Percentiles rank a stretch among this genome's conserved stretches.
phyloP scores from a whole-genome alignment of 2,888 invertebrate species.

The Drosophila neonasuta region DNA sequence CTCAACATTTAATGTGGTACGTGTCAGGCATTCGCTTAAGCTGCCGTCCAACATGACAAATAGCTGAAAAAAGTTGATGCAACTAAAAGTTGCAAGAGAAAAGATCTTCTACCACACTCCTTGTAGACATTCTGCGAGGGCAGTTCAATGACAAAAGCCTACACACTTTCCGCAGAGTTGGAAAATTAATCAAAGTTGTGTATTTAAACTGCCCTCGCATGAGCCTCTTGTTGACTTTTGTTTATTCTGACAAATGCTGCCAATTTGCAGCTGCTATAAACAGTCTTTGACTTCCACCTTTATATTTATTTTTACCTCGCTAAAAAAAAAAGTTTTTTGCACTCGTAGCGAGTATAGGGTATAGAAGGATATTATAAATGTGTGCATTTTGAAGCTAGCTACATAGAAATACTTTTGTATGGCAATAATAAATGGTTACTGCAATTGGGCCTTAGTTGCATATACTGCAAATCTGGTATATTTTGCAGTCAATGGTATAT shows the following conservation, averaged over 20 bases:
- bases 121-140: conserved; percentile 17
- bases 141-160: not conserved
- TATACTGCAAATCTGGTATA: too few species aligned
- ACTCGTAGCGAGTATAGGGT: too few species aligned
- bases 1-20: conserved; percentile 71
- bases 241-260: conserved; percentile 21
- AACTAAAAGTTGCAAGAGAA: conserved; percentile 37
- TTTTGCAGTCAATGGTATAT: too few species aligned
- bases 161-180: too few species aligned
- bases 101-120: conserved; percentile 12
- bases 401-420: too few species aligned
- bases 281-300: conserved; percentile 21
- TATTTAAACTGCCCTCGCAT: conserved; percentile 24
- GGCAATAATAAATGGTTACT: too few species aligned
- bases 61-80: conserved; percentile 42
- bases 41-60: conserved; percentile 65
- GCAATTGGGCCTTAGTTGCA: too few species aligned
- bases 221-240: conserved; percentile 3
- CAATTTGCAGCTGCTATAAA: conserved; percentile 24
- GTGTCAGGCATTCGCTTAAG: conserved; percentile 69
- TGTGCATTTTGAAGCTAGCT: too few species aligned
- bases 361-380: too few species aligned
- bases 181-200: too few species aligned
- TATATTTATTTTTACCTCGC: conserved; percentile 19
- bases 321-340: not conserved